Evolutionary conservation across 2,113 vertebrate species (phyloP).

Genomic region (Callipepla squamata): DNA sequence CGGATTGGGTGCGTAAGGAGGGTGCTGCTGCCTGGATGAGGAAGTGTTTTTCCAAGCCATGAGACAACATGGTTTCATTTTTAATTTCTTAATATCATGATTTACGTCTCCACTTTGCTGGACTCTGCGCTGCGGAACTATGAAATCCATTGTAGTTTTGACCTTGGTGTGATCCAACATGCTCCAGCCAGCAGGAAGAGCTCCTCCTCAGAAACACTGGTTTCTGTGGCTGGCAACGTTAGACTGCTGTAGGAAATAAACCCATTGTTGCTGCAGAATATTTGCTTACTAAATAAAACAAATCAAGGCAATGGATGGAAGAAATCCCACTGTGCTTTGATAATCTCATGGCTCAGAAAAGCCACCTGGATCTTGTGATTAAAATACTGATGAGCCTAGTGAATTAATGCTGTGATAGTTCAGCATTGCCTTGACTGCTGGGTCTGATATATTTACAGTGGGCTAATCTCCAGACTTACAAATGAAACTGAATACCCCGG

Average conservation of each 20-base stretch:
- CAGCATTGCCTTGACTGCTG: not conserved
- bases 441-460: not conserved
- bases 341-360: slow-evolving; percentile 9
- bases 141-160: not conserved
- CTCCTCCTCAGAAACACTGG: not conserved
- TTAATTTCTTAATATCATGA: not conserved
- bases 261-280: not conserved
- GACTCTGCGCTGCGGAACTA: not conserved
- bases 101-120: not conserved
- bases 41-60: not conserved
- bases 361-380: slow-evolving; percentile 19
- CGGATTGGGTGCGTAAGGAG: not conserved
- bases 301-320: not conserved
- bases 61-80: not conserved
- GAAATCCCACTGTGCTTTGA: slow-evolving; percentile 5
- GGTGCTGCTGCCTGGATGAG: not conserved
- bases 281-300: slow-evolving; percentile 4
- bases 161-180: not conserved
- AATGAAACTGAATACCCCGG: slow-evolving; percentile 1
- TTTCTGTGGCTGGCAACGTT: not conserved
- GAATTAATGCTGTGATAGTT: not conserved
- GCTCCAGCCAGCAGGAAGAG: not conserved
- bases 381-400: slow-evolving; percentile 12
- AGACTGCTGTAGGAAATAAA: not conserved
- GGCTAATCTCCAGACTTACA: slow-evolving; percentile 11